Evolutionary conservation across 1,140 invertebrate species (phyloP), one percentile per base, ranked within the genome.

Genomic region (Drosophila eugracilis): DNA sequence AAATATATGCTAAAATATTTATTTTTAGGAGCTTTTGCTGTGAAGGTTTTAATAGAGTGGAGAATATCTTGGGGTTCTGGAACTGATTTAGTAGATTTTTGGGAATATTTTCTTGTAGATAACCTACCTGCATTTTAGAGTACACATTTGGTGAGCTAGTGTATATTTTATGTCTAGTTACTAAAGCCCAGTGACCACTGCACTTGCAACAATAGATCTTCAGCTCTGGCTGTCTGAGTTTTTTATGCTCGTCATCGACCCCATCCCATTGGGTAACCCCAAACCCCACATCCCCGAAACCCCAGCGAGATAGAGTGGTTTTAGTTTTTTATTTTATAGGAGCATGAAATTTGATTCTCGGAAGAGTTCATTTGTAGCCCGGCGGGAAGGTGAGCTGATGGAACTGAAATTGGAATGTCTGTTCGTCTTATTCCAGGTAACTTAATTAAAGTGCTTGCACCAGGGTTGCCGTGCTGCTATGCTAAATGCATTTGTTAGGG

Each of bases 281-380:
- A 24, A 30, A 49, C 42, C 42, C 32, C 24, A 22, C 24, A 30
- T 10, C 36, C 36, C 26, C 34, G n/a, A 7, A 59, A 50, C 28
- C 65, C 69, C 48, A 48, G 50, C 42, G 55, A 54, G 54, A 39
- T 53, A 53, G 39, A 63, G 30, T 26, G 15, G 71, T 78, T 75
- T 78, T 58, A 58, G 58, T 54, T 69, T 47, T 62, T 49, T 12
- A 12, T 12, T 66, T 75, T 66, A 75, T 71, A 30, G 48, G 48
- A 47, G 60, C 78, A 88, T 88, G 83, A 86, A 88, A 86, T 86
- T 78, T 88, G 83, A 86, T 86, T 86, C 83, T 86, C 66, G 78
- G 78, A 88, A 86, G 74, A 86, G 77, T 85, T 77, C 65, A 84
- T 85, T 86, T 85, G 72, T 75, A 59, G 80, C 47, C 71, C 65